A percentile compares a stretch with the other conserved stretches of the same genome.
Evolutionary conservation across 92 coral and sea anemone genomes (phyloP).

Genomic region (Paramuricea clavata): DNA sequence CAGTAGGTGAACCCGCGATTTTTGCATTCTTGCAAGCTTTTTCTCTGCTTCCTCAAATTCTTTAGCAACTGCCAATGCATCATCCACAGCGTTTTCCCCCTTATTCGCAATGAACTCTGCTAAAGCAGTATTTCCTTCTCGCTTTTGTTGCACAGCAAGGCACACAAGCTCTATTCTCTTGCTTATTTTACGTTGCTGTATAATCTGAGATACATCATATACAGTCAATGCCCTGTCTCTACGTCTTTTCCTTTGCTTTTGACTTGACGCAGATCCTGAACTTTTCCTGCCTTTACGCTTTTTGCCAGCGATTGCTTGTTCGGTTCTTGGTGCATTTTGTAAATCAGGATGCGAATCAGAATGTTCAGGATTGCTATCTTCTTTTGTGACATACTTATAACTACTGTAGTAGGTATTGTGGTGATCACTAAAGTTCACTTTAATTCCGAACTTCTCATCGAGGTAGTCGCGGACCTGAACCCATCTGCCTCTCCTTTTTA

Average conservation of each 20-base stretch:
- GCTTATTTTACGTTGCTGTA: conserved; percentile 28
- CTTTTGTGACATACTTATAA: conserved; percentile 50
- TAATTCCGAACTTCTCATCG: conserved; percentile 48
- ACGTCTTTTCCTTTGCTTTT: background rate
- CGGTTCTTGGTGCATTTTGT: conserved; percentile 44
- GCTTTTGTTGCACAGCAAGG: conserved; percentile 54
- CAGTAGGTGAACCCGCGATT: too few species aligned
- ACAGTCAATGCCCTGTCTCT: conserved; percentile 29
- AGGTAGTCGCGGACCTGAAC: conserved; percentile 39
- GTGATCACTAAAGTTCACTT: conserved; percentile 65
- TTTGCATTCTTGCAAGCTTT: conserved; percentile 31
- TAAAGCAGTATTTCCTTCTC: conserved; percentile 59
- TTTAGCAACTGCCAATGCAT: conserved; percentile 33
- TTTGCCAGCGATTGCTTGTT: conserved; percentile 31
- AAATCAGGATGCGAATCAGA: conserved; percentile 62
- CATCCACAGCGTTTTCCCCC: conserved; percentile 64
- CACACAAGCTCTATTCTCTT: conserved; percentile 47
- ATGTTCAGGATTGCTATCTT: conserved; percentile 43
- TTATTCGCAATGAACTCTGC: conserved; percentile 68
- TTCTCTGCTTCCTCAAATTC: conserved; percentile 60
- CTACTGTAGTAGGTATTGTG: conserved; percentile 65
- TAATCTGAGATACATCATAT: conserved; percentile 54
- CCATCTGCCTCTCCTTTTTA: conserved; percentile 53
- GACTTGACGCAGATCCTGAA: too few species aligned
- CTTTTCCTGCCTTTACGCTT: conserved; percentile 36